A percentile compares a stretch with the other conserved stretches of the same genome.
Conservation (phyloP, 2,113 vertebrate species). For the Callionymus lyra region DNA sequence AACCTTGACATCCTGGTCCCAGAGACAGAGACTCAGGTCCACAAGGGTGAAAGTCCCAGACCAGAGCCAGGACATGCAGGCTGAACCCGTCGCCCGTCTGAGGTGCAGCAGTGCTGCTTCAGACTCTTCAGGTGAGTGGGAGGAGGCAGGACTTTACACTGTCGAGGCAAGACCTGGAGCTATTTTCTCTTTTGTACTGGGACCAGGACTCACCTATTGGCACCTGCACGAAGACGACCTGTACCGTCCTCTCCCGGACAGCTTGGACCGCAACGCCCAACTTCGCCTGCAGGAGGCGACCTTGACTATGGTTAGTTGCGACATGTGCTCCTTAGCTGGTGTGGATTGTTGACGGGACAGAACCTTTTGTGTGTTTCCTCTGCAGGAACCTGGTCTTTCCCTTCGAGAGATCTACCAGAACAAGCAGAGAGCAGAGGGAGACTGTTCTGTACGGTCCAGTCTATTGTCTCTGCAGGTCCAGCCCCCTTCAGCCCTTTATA, state of each 20-base stretch:
- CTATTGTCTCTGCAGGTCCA: conserved; percentile 58
- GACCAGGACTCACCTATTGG: conserved; percentile 83
- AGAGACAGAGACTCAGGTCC: conserved; percentile 74
- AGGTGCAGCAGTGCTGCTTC: conserved; percentile 74
- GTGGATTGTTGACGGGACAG: too few species aligned
- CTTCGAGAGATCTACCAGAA: conserved; percentile 83
- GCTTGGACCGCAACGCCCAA: conserved; percentile 62
- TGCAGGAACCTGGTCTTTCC: conserved; percentile 65
- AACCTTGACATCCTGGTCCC: conserved; percentile 86
- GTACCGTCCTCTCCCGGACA: conserved; percentile 76
- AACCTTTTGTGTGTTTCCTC: conserved; percentile 7
- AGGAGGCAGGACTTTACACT: background rate
- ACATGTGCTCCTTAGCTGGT: background rate
- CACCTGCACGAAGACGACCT: conserved; percentile 78
- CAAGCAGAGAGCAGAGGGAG: conserved; percentile 70
- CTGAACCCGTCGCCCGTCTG: conserved; percentile 26
- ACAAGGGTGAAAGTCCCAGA: conserved; percentile 56
- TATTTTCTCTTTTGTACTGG: background rate
- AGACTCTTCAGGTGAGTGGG: conserved; percentile 77
- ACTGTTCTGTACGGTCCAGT: conserved; percentile 63
- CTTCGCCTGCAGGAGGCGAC: conserved; percentile 54
- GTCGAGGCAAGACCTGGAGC: background rate
- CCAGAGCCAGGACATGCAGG: conserved; percentile 9
- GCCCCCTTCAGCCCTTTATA: conserved; percentile 62
- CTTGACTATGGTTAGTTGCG: conserved; percentile 61